Base-by-base conservation (phyloP, 2,797 vertebrate species). In the Chelonia mydas region DNA sequence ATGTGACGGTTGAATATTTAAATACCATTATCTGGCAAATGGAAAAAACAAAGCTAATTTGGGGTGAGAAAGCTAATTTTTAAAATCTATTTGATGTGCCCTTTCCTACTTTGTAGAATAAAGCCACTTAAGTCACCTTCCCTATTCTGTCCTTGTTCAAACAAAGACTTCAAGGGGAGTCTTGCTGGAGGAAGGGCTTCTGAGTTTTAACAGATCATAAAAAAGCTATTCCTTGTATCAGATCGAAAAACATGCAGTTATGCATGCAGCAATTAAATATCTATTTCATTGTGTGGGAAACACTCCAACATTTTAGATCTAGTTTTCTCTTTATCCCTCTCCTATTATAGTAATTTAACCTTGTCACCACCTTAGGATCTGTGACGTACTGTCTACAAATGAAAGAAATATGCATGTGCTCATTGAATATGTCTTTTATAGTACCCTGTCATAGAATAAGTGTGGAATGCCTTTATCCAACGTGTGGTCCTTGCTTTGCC, bases 211-310 rank as follows among this genome's bases (percentile, higher is more conserved):
- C 77, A 91, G 77, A 72, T 96, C 77, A 95, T 78, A 87, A 89
- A 28, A 17, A 96, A 94, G 8, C 47, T 94, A 88, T 25, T 91
- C 28, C 19, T 93, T 87, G 90, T 88, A 88, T 87, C 80, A 74
- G 77, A 94, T 92, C 65, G 92, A 96, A 91, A 92, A 97, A 45
- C 82, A 94, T 93, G 90, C 76, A 88, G 33, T 92, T 96, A 87
- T 68, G 15, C 45, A 37, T 93, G 77, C 86, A 88, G 72, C 89
- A 95, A 90, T 96, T 94, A 96, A 96, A 96, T 91, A 91, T 59
- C 72, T 59, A 50, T 91, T 91, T 97, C 86, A 90, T 88, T 87
- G 80, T 85, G 86, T 91, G 90, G 84, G 87, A 96, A 72, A 90
- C 54, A 90, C 93, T 90, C 5, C 41, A 87, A 94, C 94, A 84